Percentiles rank a stretch among this genome's conserved stretches.
phyloP scores from a whole-genome alignment of 1,140 invertebrate genomes.

The Drosophila kanapiae region DNA sequence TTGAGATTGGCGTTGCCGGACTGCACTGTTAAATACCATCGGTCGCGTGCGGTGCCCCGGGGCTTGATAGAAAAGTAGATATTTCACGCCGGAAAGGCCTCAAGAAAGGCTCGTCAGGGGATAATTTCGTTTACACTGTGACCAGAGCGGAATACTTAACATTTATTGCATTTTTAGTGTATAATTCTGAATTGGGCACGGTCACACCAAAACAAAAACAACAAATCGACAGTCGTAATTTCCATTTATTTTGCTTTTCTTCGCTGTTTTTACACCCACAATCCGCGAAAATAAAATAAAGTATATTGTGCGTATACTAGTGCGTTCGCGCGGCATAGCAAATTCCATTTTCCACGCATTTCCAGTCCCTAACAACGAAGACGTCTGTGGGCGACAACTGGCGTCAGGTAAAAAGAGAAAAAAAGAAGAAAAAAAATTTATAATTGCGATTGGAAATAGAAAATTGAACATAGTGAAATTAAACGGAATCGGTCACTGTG shows the following conservation, averaged over 20 bases:
- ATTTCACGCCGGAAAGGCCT: too few relatives aligned
- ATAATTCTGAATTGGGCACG: not conserved
- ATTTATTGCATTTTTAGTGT: too few relatives aligned
- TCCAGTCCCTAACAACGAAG: not conserved
- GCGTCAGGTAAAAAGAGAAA: conserved; percentile 34
- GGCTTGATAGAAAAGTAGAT: too few relatives aligned
- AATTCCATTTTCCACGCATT: not conserved
- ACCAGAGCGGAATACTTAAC: too few relatives aligned
- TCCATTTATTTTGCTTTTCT: conserved; percentile 50
- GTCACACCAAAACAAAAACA: conserved; percentile 12
- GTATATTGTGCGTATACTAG: conserved; percentile 14
- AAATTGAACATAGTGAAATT: conserved; percentile 41
- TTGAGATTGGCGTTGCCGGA: not conserved
- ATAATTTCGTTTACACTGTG: too few relatives aligned
- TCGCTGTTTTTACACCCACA: conserved; percentile 33
- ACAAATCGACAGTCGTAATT: conserved; percentile 29
- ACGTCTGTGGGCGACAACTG: conserved; percentile 37
- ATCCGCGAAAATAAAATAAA: conserved; percentile 12
- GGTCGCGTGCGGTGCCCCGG: too few relatives aligned
- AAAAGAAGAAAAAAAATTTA: conserved; percentile 22
- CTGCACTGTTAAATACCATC: not conserved
- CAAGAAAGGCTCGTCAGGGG: too few relatives aligned
- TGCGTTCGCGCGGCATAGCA: conserved; percentile 1
- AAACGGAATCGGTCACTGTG: conserved; percentile 64
- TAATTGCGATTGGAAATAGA: conserved; percentile 30